These are phyloP conservation scores for Tanypteryx hageni DNA, from an alignment of 2,888 invertebrate genomes.

Conservation along the genomic window DNA sequence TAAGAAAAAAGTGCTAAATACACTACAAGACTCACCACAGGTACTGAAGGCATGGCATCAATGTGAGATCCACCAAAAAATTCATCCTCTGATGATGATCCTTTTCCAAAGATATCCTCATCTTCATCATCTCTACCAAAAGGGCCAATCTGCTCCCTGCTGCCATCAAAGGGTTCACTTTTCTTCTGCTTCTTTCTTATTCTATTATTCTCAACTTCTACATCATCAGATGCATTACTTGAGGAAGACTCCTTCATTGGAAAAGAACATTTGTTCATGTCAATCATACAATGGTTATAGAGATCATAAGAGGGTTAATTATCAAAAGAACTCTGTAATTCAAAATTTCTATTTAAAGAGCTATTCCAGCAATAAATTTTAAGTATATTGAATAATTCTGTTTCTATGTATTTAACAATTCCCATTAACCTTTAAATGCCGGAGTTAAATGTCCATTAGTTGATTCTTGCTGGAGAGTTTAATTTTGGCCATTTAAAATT, in stretches of 20 bases:
- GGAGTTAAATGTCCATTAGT: too few relatives aligned
- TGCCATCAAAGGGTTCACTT: background rate
- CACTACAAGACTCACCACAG: background rate
- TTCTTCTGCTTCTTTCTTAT: constrained; percentile 39
- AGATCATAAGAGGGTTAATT: too few relatives aligned
- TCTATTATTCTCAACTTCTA: constrained; percentile 65
- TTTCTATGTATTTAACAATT: too few relatives aligned
- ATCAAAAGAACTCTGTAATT: too few relatives aligned
- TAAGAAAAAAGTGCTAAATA: too few relatives aligned
- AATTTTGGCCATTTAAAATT: too few relatives aligned
- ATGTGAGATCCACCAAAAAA: background rate
- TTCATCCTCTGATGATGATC: constrained; percentile 65
- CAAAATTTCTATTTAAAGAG: too few relatives aligned
- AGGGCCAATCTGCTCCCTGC: background rate
- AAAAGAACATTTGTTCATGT: background rate
- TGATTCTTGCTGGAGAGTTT: too few relatives aligned
- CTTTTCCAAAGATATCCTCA: constrained; percentile 66
- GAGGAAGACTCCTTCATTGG: constrained; percentile 57
- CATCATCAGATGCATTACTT: constrained; percentile 65
- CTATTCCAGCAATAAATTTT: too few relatives aligned
- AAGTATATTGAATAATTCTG: too few relatives aligned
- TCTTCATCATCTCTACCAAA: constrained; percentile 51
- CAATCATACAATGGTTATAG: too few relatives aligned
- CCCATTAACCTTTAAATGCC: too few relatives aligned
- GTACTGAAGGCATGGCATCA: background rate